Base-by-base conservation (phyloP, 2,888 invertebrate species). In the Platerodrilus igneus region DNA sequence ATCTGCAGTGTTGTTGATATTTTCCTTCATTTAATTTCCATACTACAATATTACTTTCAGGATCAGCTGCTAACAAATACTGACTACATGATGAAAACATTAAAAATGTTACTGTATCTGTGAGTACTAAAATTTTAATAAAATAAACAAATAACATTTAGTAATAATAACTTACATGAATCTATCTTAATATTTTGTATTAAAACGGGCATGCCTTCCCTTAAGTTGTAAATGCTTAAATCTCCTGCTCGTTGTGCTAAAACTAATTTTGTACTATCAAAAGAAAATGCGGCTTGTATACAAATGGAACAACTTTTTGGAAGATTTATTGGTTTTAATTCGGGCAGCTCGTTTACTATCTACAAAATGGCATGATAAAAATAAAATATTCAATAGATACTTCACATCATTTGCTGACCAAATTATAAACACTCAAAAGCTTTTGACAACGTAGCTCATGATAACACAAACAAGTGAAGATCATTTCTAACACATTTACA, bases 51-150 rank as follows among this genome's bases (percentile, higher is more conserved):
- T 76, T 74, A 41, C 83, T 78, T 33, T 72, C 64, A 2, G 75
- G 68, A 60, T 87, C 86, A 0, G 82, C 81, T 11, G 77, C 78
- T 3, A 82, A 75, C 6, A 90, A 60, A 58, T 81, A 85, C 22
- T 70, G 72, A 30, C 75, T 74, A 53, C 78, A 75, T 0, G 60
- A 47, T 2, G 79, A 79, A 2, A 76, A 57, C 8, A 58, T 51
- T 37, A 79, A 48, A 11, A 74, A 62, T 44, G 78, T 70, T 9
- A 82, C 72, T 25, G 71, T 66, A 31, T 77, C 73, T 48, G 72
- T 74, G 11, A 83, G 62, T 52, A 73, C 80, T 79, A 63, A 32
- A 72, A 41, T 5, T 17, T 17, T 6, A 8, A 67, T 16, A n/a
- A n/a, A n/a, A n/a, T n/a, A 48, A 41, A 30, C 29, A 30, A 17